Evolutionary conservation across 2,113 vertebrate species (phyloP), one percentile per base, ranked within the genome.

Genomic region (Prunella fulvescens): DNA sequence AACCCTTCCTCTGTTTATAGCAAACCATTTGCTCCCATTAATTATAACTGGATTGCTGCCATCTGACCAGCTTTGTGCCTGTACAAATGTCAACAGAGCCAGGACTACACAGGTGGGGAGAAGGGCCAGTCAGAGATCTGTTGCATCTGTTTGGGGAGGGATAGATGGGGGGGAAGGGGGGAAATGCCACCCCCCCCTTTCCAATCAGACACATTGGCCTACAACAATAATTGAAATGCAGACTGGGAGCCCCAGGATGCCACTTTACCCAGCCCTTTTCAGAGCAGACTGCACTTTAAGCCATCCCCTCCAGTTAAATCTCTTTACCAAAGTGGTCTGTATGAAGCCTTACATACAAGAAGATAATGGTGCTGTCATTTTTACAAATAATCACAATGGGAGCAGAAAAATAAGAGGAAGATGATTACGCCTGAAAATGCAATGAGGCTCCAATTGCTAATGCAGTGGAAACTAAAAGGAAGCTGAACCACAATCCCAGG

Each of bases 361-460:
- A 93, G 88, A 93, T 95, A 97, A 96, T 81, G 85, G 88, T 78
- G 79, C 92, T 95, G 95, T 96, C 92, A 86, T 86, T 93, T 96
- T 47, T 90, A 93, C 88, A 92, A 92, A 95, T 90, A 97, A 81
- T 92, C 85, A 44, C 93, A 92, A 93, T 29, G 3, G 85, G 85
- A 88, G 85, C 44, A 81, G 82, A 71, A 94, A 93, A 96, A 90
- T 88, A 77, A 92, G 67, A 95, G 85, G 82, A 76, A 61, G 67
- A 88, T 86, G 90, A 93, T 94, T 97, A 62, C 0, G 3, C 54
- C 58, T 83, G 79, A 61, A 96, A 94, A 83, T 83, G 79, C 82
- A 86, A 17, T 51, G 81, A 77, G 15, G 62, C 82, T 91, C 84
- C 78, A 80, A 82, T 86, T 16, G 76, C 85, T 93, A 86, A 77